Conservation (phyloP, 2,797 vertebrate species). For the Diplodus sargus region DNA sequence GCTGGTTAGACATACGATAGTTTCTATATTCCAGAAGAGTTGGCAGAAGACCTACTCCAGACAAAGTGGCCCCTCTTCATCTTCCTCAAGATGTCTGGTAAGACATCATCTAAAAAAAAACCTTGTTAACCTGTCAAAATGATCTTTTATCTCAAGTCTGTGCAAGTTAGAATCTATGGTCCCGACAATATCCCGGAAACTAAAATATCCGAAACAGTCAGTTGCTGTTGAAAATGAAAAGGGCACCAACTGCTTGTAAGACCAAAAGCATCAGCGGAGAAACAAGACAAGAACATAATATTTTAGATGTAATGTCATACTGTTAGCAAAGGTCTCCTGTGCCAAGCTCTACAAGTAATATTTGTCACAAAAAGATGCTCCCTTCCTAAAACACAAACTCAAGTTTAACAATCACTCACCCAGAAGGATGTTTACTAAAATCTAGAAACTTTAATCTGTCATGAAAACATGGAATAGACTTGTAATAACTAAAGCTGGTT, state of each 20-base stretch:
- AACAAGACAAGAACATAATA: background rate
- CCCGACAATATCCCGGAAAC: too few species aligned
- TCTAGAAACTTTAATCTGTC: background rate
- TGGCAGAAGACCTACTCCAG: background rate
- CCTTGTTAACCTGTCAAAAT: too few species aligned
- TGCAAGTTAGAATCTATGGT: too few species aligned
- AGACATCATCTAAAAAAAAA: background rate
- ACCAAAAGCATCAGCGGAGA: background rate
- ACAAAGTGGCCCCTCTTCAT: background rate
- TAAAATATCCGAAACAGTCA: too few species aligned
- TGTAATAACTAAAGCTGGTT: too few species aligned
- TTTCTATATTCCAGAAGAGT: slow-evolving; percentile 31
- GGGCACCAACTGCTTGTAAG: background rate
- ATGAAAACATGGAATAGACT: background rate
- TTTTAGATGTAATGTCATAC: background rate
- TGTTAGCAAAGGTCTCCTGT: background rate
- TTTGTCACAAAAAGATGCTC: background rate
- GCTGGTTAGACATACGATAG: slow-evolving; percentile 47
- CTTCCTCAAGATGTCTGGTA: background rate
- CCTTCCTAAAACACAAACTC: background rate
- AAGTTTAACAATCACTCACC: background rate
- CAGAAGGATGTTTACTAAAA: background rate
- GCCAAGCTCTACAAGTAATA: background rate
- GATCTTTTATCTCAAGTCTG: too few species aligned
- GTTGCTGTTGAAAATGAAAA: too few species aligned